phyloP scores from a whole-genome alignment of 2,113 vertebrate genomes.

The Sturnus vulgaris region DNA sequence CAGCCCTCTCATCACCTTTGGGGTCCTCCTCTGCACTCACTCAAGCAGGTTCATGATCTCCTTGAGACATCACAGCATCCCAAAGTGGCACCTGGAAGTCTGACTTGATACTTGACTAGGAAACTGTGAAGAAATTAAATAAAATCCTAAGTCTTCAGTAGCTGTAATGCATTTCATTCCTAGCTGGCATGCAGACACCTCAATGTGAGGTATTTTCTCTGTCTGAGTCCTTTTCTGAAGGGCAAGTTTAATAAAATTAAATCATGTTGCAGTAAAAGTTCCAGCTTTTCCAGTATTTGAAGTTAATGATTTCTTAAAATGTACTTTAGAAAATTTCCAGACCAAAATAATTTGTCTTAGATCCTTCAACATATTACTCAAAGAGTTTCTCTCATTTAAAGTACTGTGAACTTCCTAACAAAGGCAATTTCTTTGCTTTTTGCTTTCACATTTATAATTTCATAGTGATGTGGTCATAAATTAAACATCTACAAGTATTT shows the following conservation, averaged over 20 bases:
- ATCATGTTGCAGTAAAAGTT: background rate
- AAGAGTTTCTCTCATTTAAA: background rate
- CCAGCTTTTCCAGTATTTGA: background rate
- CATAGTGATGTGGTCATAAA: background rate
- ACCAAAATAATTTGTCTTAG: background rate
- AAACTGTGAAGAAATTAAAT: background rate
- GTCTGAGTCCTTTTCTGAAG: background rate
- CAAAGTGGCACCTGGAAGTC: background rate
- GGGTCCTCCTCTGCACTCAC: background rate
- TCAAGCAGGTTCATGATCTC: background rate
- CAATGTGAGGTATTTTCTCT: background rate
- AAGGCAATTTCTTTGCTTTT: conserved; percentile 3
- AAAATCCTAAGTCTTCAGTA: background rate
- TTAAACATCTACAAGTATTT: conserved; percentile 2
- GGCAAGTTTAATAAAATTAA: background rate
- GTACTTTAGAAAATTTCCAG: background rate
- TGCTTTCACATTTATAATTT: conserved; percentile 2
- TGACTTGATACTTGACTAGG: background rate
- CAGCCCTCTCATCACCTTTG: background rate
- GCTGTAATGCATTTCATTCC: background rate
- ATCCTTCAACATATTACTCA: background rate
- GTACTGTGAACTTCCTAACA: background rate
- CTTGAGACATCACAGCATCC: background rate
- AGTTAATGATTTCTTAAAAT: background rate
- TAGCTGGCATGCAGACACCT: background rate